A percentile compares a stretch with the other conserved stretches of the same genome.
These are phyloP conservation scores for Ceratina australensis DNA, from an alignment of 1,140 invertebrate species.

Conservation along the genomic window DNA sequence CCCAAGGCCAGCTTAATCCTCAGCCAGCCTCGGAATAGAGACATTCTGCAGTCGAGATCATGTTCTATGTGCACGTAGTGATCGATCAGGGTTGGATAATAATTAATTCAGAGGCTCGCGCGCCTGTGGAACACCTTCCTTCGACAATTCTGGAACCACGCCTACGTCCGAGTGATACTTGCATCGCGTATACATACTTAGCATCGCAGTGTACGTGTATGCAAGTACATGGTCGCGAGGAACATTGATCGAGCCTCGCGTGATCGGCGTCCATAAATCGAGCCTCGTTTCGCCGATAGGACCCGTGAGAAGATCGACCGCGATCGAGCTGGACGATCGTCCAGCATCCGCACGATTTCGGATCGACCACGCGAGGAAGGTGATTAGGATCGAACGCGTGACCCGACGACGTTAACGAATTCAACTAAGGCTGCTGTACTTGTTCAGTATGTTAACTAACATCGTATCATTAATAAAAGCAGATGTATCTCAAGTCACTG, in stretches of 20 bases:
- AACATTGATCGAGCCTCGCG: constrained; percentile 25
- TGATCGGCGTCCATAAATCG: constrained; percentile 45
- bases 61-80: constrained; percentile 10
- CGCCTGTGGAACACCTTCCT: constrained; percentile 16
- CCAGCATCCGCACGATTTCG: neutral
- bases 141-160: neutral
- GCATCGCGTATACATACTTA: neutral
- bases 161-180: neutral
- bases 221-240: constrained; percentile 10
- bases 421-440: too few relatives aligned
- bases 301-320: constrained; percentile 33
- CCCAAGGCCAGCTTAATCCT: constrained; percentile 18
- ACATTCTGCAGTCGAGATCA: constrained; percentile 22
- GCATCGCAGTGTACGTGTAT: neutral
- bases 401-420: neutral
- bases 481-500: too few relatives aligned
- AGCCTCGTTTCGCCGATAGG: constrained; percentile 12
- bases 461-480: too few relatives aligned
- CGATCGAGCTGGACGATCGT: constrained; percentile 29
- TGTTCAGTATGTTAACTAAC: too few relatives aligned
- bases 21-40: constrained; percentile 16
- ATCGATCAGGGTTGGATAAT: constrained; percentile 45
- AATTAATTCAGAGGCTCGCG: constrained; percentile 34
- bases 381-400: neutral
- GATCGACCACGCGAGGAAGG: neutral